Evolutionary conservation across 2,797 vertebrate species (phyloP).

Genomic region (Schizopygopsis pylzovi): DNA sequence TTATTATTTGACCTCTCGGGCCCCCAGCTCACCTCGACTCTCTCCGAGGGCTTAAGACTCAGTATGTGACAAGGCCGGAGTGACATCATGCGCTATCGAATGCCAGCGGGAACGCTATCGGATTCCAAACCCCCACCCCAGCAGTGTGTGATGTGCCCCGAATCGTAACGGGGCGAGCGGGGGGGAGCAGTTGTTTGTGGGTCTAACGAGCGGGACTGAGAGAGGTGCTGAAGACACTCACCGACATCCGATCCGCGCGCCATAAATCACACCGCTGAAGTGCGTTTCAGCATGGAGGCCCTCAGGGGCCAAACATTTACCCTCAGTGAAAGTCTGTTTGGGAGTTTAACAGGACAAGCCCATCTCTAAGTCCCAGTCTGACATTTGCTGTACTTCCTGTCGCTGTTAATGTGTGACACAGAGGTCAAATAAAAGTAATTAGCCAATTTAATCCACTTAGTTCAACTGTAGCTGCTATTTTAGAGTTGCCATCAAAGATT

Average conservation of each 20-base stretch:
- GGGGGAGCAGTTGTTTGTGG: conserved; percentile 65
- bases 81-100: conserved; percentile 70
- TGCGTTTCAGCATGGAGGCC: conserved; percentile 46
- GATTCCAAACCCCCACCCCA: conserved; percentile 71
- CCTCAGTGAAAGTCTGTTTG: conserved; percentile 43
- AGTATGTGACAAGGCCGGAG: conserved; percentile 57
- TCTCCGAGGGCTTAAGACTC: conserved; percentile 51
- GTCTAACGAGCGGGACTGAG: conserved; percentile 74
- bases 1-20: neutral
- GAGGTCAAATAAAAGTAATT: neutral
- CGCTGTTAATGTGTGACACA: conserved; percentile 22
- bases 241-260: conserved; percentile 73
- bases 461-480: neutral
- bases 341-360: conserved; percentile 38
- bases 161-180: conserved; percentile 41
- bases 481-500: neutral
- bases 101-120: conserved; percentile 63
- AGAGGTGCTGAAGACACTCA: conserved; percentile 76
- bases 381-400: conserved; percentile 11
- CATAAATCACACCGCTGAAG: conserved; percentile 72
- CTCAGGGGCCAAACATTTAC: conserved; percentile 55
- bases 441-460: neutral
- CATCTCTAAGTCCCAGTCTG: conserved; percentile 9
- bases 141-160: conserved; percentile 45
- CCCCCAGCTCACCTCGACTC: conserved; percentile 43